phyloP scores from a whole-genome alignment of 2,797 vertebrate species.

The Acanthurus lineatus region DNA sequence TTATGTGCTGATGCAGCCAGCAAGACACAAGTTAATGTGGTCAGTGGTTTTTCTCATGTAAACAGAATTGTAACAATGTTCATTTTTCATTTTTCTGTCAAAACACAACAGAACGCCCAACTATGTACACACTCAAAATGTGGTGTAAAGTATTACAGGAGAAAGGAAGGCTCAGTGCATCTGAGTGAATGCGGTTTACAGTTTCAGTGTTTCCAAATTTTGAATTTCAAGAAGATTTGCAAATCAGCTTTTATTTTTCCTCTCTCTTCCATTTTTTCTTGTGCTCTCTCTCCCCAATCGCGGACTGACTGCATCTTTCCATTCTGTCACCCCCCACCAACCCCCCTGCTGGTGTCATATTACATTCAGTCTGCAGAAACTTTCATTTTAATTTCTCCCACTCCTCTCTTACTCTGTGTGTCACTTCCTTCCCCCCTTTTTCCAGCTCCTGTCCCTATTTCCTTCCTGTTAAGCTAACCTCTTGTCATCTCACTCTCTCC shows the following conservation, averaged over 20 bases:
- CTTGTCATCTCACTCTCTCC: constrained; percentile 48
- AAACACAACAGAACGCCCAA: not conserved
- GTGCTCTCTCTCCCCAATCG: constrained; percentile 18
- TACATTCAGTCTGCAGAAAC: constrained; percentile 72
- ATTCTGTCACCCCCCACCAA: constrained; percentile 63
- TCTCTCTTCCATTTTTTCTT: constrained; percentile 15
- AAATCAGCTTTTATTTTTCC: constrained; percentile 46
- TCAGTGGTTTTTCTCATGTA: constrained; percentile 33
- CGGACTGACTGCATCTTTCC: constrained; percentile 72
- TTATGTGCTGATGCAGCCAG: constrained; percentile 17
- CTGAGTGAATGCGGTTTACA: constrained; percentile 27
- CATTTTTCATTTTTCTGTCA: constrained; percentile 6
- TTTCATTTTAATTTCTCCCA: constrained; percentile 61
- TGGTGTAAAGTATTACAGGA: not conserved
- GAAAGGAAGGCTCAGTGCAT: not conserved
- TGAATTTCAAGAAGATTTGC: constrained; percentile 42
- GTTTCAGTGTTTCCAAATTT: constrained; percentile 28
- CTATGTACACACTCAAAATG: not conserved
- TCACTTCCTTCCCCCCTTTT: constrained; percentile 24
- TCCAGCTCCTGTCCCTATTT: constrained; percentile 49
- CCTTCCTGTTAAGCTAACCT: constrained; percentile 67
- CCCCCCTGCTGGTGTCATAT: constrained; percentile 64
- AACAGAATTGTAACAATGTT: constrained; percentile 6
- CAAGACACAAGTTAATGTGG: constrained; percentile 19
- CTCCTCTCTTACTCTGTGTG: constrained; percentile 45